Evolutionary conservation across 2,888 invertebrate genomes (phyloP).

Genomic region (Limnephilus lunatus): DNA sequence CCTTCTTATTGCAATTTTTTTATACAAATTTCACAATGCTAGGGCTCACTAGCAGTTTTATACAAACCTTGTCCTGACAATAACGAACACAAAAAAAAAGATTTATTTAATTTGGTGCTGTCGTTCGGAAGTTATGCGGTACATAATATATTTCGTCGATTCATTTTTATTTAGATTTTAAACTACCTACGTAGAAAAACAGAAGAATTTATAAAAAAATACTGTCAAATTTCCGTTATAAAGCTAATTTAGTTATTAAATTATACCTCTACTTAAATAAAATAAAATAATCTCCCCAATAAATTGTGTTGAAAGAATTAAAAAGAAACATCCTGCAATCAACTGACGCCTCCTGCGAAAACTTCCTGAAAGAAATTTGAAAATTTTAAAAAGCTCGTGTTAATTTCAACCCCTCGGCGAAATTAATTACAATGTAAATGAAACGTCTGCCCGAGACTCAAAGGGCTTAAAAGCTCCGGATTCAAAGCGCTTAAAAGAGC

Average conservation of each 20-base stretch:
- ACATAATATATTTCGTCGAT: too few species aligned
- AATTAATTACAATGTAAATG: constrained; percentile 66
- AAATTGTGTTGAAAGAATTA: background rate
- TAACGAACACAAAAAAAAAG: too few species aligned
- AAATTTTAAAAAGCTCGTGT: constrained; percentile 60
- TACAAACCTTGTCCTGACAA: too few species aligned
- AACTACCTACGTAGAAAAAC: too few species aligned
- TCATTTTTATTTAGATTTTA: too few species aligned
- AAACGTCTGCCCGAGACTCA: constrained; percentile 56
- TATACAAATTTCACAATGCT: too few species aligned
- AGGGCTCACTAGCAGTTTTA: too few species aligned
- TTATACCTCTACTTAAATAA: background rate
- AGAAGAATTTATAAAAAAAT: too few species aligned
- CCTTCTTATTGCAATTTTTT: too few species aligned
- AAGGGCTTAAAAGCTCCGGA: constrained; percentile 46
- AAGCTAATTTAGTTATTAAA: background rate
- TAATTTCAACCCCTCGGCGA: constrained; percentile 61
- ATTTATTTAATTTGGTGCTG: too few species aligned
- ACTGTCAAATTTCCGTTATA: background rate
- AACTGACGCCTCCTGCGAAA: constrained; percentile 25
- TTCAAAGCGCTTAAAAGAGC: constrained; percentile 47
- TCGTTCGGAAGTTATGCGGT: too few species aligned
- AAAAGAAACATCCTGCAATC: constrained; percentile 26
- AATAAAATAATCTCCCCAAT: background rate
- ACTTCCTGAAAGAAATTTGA: background rate